Evolutionary conservation across 2,888 invertebrate species (phyloP).

Genomic region (Ariolimax columbianus): DNA sequence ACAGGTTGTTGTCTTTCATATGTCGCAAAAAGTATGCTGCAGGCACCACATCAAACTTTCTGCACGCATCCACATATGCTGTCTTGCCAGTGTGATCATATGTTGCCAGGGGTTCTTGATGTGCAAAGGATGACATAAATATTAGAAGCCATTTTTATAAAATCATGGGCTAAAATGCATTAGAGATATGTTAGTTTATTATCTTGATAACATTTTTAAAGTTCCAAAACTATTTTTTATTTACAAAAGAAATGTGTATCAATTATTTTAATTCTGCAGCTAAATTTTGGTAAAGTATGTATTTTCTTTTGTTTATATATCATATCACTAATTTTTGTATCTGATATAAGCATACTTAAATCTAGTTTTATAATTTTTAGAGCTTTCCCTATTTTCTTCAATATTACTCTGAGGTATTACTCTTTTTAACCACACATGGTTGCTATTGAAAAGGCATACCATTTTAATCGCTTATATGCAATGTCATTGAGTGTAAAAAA

Average conservation of each 20-base stretch:
- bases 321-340: too few species aligned
- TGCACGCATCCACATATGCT: slow-evolving; percentile 76
- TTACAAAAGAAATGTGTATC: too few species aligned
- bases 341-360: too few species aligned
- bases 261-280: too few species aligned
- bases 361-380: background rate
- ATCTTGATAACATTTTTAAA: too few species aligned
- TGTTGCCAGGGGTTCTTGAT: slow-evolving; percentile 63
- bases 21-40: slow-evolving; percentile 77
- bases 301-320: too few species aligned
- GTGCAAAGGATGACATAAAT: background rate
- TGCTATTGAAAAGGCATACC: background rate
- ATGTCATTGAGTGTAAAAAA: background rate
- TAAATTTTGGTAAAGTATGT: too few species aligned
- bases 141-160: too few species aligned
- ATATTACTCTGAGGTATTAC: too few species aligned
- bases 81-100: slow-evolving; percentile 76
- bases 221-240: too few species aligned
- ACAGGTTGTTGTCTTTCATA: slow-evolving; percentile 73
- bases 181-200: background rate
- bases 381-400: too few species aligned
- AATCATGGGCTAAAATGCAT: background rate
- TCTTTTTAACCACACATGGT: too few species aligned
- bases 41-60: slow-evolving; percentile 74
- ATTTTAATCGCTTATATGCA: background rate